Percentiles rank a stretch among this genome's conserved stretches.
Evolutionary conservation across 1,140 invertebrate genomes (phyloP).

Genomic region (Zophobas atratus): DNA sequence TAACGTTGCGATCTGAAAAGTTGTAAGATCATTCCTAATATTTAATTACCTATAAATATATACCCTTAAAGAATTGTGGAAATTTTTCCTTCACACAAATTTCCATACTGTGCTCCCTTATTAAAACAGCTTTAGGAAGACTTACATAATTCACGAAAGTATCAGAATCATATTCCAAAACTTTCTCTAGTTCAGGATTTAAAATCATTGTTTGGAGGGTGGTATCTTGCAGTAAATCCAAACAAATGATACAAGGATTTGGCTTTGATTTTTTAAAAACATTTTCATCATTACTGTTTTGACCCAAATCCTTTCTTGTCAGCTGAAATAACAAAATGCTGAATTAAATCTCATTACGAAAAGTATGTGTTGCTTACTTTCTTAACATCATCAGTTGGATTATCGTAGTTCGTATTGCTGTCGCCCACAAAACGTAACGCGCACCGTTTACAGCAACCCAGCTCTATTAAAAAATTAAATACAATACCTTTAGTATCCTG

Average conservation of each 20-base stretch:
- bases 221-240: slow-evolving; percentile 75
- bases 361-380: slow-evolving; percentile 44
- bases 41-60: slow-evolving; percentile 43
- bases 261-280: slow-evolving; percentile 60
- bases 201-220: slow-evolving; percentile 68
- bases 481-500: neutral
- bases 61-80: slow-evolving; percentile 60
- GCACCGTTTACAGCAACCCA: slow-evolving; percentile 71
- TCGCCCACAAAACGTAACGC: slow-evolving; percentile 71
- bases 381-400: slow-evolving; percentile 60
- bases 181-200: slow-evolving; percentile 65
- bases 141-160: slow-evolving; percentile 67
- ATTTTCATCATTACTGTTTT: slow-evolving; percentile 21
- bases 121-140: slow-evolving; percentile 66
- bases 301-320: neutral
- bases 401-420: slow-evolving; percentile 66
- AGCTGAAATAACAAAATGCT: slow-evolving; percentile 31
- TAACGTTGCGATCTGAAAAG: slow-evolving; percentile 31
- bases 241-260: slow-evolving; percentile 73
- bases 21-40: slow-evolving; percentile 1
- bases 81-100: slow-evolving; percentile 67
- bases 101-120: slow-evolving; percentile 69
- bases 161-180: slow-evolving; percentile 67
- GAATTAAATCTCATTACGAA: slow-evolving; percentile 4
- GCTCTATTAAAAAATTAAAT: slow-evolving; percentile 51